Evolutionary conservation across 2,113 vertebrate species (phyloP), one percentile per base, ranked within the genome.

Genomic region (Plecturocebus donacophilus): DNA sequence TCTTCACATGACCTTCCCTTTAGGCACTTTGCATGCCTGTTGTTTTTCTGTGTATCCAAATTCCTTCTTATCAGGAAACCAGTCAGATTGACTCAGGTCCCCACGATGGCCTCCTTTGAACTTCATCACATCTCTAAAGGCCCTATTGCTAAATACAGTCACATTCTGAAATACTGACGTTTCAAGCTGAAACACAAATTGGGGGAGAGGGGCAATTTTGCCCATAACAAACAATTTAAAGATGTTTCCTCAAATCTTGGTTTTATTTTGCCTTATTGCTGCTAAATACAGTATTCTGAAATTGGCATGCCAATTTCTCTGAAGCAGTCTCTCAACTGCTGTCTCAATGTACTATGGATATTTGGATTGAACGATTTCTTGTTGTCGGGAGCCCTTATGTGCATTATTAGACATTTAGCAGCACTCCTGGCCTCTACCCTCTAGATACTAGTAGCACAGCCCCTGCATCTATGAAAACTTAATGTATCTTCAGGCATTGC

Each of bases 131-230:
- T 42, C 21, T 49, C 54, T 70, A 84, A 47, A 45, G 25, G 6
- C 2, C 16, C 2, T 42, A 5, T 94, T 14, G 88, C 20, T 19
- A 80, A 83, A 91, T 19, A 61, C 13, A n/a, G 30, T 75, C 19
- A 40, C 40, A 68, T 71, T 90, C 52, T 87, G 49, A 87, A 30
- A 32, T 76, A 56, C 9, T 49, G 3, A 21, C 19, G 6, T 2
- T 81, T 38, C 40, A 17, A 14, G 23, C 8, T 81, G 80, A 82
- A 52, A 30, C 11, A 23, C 2, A 2, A 56, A 70, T n/a, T 76
- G 8, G 6, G 0, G 12, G 16, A 66, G 20, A 20, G 14, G 0
- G 3, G 0, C 11, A 73, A 23, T 47, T 25, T 17, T 71, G 30
- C 38, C 8, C 10, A 30, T 35, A 79, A 40, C 3, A 90, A 85